These are phyloP conservation scores for Spilarctia lutea DNA, from an alignment of 2,888 invertebrate species.

Conservation along the genomic window DNA sequence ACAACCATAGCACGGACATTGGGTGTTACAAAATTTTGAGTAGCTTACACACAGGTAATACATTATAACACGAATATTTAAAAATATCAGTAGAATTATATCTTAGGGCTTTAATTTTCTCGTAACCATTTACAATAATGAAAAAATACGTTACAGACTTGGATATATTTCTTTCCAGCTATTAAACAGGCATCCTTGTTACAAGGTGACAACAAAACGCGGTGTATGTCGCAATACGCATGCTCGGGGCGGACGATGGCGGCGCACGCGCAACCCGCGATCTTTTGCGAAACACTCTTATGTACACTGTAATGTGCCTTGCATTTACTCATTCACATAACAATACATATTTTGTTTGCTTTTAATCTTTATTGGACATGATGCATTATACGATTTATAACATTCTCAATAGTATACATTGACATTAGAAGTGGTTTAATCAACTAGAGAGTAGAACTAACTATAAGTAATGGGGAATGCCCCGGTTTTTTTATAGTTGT, in stretches of 20 bases:
- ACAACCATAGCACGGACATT: no score
- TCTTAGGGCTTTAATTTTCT: neutral
- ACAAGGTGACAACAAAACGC: slow-evolving; percentile 29
- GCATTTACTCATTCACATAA: slow-evolving; percentile 24
- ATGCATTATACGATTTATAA: neutral
- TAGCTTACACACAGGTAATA: no score
- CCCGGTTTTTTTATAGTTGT: no score
- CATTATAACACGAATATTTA: no score
- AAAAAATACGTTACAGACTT: neutral
- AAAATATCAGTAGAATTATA: no score
- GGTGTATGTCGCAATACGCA: slow-evolving; percentile 37
- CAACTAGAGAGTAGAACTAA: no score
- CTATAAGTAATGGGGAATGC: no score
- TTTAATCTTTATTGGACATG: neutral
- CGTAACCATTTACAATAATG: neutral
- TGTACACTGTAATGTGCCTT: slow-evolving; percentile 36
- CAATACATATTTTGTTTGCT: neutral
- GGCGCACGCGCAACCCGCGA: slow-evolving; percentile 39
- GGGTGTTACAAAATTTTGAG: no score
- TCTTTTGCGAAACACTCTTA: slow-evolving; percentile 45
- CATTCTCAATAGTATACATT: no score
- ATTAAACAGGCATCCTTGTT: slow-evolving; percentile 37
- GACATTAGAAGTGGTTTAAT: no score
- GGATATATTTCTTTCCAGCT: slow-evolving; percentile 4
- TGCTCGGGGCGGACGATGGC: slow-evolving; percentile 48